Conservation (phyloP, 2,113 vertebrate genomes). For the Cebidichthys violaceus region DNA sequence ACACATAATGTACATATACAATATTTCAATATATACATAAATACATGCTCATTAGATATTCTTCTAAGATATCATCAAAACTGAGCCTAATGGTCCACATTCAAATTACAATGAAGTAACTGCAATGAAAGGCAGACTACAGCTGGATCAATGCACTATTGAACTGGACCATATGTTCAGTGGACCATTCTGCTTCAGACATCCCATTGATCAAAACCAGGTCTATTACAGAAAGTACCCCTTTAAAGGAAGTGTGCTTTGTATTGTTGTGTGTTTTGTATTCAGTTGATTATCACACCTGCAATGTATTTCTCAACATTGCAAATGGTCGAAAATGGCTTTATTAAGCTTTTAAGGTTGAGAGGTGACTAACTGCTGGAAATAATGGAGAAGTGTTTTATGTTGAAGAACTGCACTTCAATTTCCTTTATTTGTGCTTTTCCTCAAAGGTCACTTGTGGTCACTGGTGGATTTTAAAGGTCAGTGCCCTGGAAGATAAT, state of each 20-base stretch:
- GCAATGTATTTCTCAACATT: neutral
- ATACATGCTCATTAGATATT: neutral
- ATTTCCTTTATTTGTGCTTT: neutral
- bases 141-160: conserved; percentile 9
- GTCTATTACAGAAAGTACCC: neutral
- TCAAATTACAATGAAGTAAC: neutral
- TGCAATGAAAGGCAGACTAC: neutral
- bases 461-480: conserved; percentile 13
- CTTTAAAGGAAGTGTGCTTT: conserved; percentile 12
- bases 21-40: neutral
- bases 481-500: neutral
- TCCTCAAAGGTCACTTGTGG: conserved; percentile 2
- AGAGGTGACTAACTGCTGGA: neutral
- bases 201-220: conserved; percentile 13
- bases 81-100: neutral
- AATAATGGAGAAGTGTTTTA: neutral
- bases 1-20: neutral
- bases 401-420: neutral
- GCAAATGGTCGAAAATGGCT: neutral
- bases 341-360: neutral
- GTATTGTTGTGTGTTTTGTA: neutral
- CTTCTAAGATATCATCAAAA: neutral
- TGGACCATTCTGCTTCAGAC: conserved; percentile 11
- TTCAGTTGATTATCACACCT: neutral
- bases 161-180: conserved; percentile 12